phyloP scores from a whole-genome alignment of 2,888 invertebrate genomes.

The Acronicta leporina region DNA sequence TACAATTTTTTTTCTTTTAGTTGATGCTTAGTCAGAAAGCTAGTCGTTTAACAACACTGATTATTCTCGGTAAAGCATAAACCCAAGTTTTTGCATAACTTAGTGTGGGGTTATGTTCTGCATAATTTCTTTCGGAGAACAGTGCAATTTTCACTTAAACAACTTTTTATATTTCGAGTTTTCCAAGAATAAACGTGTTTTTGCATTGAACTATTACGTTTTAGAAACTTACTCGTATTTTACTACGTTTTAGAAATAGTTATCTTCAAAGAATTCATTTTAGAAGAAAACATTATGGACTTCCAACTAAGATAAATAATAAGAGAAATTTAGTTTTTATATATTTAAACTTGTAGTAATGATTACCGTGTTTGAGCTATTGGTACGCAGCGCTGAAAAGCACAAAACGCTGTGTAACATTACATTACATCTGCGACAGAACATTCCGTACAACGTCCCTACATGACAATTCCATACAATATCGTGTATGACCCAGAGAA shows the following conservation, averaged over 20 bases:
- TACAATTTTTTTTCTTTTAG: constrained; percentile 3
- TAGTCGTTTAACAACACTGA: constrained; percentile 38
- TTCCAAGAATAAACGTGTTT: constrained; percentile 22
- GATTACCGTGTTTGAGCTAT: too few relatives aligned
- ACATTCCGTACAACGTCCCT: too few relatives aligned
- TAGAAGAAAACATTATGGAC: too few relatives aligned
- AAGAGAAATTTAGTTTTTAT: too few relatives aligned
- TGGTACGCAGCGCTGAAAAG: too few relatives aligned
- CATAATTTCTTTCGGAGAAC: constrained; percentile 41
- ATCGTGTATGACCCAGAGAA: constrained; percentile 12
- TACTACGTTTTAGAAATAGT: too few relatives aligned
- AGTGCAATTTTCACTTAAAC: constrained; percentile 35
- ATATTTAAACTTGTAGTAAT: too few relatives aligned
- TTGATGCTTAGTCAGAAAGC: constrained; percentile 11
- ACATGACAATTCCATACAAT: neutral
- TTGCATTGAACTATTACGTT: neutral
- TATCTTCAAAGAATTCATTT: too few relatives aligned
- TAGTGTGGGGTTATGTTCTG: constrained; percentile 37
- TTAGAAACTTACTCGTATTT: too few relatives aligned
- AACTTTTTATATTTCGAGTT: constrained; percentile 31
- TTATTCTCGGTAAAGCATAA: constrained; percentile 31
- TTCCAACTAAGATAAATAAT: too few relatives aligned
- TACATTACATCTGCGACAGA: too few relatives aligned
- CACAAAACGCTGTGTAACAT: too few relatives aligned
- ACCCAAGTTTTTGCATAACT: constrained; percentile 47